Conservation (phyloP, 2,888 invertebrate species). For the Sinelater perroti region DNA sequence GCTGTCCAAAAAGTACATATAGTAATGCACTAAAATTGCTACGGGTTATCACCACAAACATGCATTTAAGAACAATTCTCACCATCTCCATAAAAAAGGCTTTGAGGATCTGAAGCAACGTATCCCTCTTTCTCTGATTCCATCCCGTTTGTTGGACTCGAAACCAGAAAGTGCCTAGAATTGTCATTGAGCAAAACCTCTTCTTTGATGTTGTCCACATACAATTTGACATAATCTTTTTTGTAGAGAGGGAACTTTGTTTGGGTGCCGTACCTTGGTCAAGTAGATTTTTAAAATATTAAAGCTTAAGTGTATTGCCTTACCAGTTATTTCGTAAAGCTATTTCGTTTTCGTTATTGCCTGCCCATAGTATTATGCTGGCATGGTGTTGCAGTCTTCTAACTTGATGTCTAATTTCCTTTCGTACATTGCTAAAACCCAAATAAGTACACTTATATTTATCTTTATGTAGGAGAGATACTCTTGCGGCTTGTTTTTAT, state of each 20-base stretch:
- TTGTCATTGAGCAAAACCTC: constrained; percentile 71
- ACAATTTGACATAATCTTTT: constrained; percentile 83
- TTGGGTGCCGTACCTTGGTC: constrained; percentile 61
- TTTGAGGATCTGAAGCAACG: constrained; percentile 80
- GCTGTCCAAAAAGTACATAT: constrained; percentile 82
- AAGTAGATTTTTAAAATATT: too few species aligned
- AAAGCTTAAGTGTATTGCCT: constrained; percentile 20
- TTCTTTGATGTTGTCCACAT: constrained; percentile 77
- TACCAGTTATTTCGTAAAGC: constrained; percentile 86
- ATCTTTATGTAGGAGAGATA: too few species aligned
- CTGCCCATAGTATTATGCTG: constrained; percentile 88
- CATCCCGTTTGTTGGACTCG: constrained; percentile 91
- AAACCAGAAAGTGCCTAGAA: constrained; percentile 76
- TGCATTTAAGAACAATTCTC: constrained; percentile 44
- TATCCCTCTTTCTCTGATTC: constrained; percentile 78
- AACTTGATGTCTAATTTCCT: constrained; percentile 84
- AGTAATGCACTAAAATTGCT: constrained; percentile 79
- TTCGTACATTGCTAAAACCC: too few species aligned
- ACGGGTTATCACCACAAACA: constrained; percentile 8
- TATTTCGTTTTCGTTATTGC: constrained; percentile 96
- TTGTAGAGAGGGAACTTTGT: constrained; percentile 57
- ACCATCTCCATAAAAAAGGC: constrained; percentile 86
- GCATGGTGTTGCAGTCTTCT: constrained; percentile 85
- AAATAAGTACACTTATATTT: too few species aligned
- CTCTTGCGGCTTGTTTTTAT: too few species aligned